phyloP scores from a whole-genome alignment of 2,888 invertebrate species.

The Scaptomyza tumidula region DNA sequence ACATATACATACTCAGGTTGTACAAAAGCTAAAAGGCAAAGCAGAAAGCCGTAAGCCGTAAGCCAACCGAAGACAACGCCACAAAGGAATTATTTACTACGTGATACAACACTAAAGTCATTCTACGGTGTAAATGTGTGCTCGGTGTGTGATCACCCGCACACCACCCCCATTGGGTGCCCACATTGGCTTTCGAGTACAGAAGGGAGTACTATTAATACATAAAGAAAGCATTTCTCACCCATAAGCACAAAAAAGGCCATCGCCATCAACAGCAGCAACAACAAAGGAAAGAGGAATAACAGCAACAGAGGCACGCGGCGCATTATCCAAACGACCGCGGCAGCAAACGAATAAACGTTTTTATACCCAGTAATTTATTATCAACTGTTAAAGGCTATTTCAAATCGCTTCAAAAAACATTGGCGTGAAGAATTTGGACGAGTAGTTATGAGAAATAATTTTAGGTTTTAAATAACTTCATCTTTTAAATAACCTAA shows the following conservation, averaged over 20 bases:
- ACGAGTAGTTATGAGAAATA: no score
- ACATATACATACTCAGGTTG: not conserved
- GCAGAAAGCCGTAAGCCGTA: constrained; percentile 51
- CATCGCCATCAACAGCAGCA: constrained; percentile 52
- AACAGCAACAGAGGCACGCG: constrained; percentile 51
- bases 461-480: no score
- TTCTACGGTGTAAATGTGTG: constrained; percentile 74
- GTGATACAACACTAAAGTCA: constrained; percentile 77
- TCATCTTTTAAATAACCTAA: no score
- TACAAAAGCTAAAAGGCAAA: constrained; percentile 34
- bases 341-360: constrained; percentile 58
- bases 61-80: constrained; percentile 75
- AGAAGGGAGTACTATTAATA: constrained; percentile 75
- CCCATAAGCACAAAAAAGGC: constrained; percentile 75
- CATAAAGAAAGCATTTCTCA: constrained; percentile 76
- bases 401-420: not conserved
- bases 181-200: constrained; percentile 57
- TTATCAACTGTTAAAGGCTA: not conserved
- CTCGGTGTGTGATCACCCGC: constrained; percentile 24
- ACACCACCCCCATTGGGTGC: not conserved
- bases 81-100: constrained; percentile 79
- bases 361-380: constrained; percentile 34
- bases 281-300: constrained; percentile 16
- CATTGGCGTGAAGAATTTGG: no score
- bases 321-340: constrained; percentile 76